Base-by-base conservation (phyloP, 2,797 vertebrate species). In the Ctenopoma multispine region DNA sequence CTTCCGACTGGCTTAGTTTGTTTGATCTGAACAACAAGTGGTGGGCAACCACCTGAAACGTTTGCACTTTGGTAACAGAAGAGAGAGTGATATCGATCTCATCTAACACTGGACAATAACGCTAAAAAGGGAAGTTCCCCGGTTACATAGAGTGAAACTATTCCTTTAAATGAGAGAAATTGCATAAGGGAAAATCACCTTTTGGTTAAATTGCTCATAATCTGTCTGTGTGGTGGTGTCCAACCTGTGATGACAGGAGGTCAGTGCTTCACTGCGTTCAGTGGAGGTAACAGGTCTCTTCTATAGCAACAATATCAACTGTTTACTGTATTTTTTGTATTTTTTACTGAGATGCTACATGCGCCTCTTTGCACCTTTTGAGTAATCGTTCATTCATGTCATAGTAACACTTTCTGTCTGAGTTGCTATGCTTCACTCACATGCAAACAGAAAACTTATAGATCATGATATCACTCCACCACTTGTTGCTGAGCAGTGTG, bases 361-460 rank as follows among this genome's bases (percentile, higher is more conserved):
- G 40, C 20, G 34, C 53, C 41, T 20, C 66, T 48, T 41, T 4
- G 7, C 14, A 41, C n/a, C 7, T 20, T 18, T 8, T 46, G 7
- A n/a, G 18, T 1, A 46, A 20, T 20, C 9, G 18, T 46, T 46
- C 4, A 46, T 18, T 46, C 18, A 46, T n/a, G 43, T 4, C 5
- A 10, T 20, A n/a, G 15, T 43, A 15, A 43, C 41, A 17, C 43
- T 41, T 18, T 46, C 18, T 46, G 17, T 46, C 43, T 46, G 17
- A n/a, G 18, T 20, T 18, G 14, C 20, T 38, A 7, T 7, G 29
- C 53, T 63, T 31, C 40, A 46, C 5, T 3, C 21, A 17, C 7
- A 61, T 55, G 18, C 51, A 66, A 44, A 66, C 41, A 71, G 47
- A 56, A 47, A 60, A 43, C 12, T 23, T 10, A 65, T 48, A 64